A percentile compares a stretch with the other conserved stretches of the same genome.
phyloP scores from a whole-genome alignment of 2,888 invertebrate genomes.

The Pyrrhosoma nymphula region DNA sequence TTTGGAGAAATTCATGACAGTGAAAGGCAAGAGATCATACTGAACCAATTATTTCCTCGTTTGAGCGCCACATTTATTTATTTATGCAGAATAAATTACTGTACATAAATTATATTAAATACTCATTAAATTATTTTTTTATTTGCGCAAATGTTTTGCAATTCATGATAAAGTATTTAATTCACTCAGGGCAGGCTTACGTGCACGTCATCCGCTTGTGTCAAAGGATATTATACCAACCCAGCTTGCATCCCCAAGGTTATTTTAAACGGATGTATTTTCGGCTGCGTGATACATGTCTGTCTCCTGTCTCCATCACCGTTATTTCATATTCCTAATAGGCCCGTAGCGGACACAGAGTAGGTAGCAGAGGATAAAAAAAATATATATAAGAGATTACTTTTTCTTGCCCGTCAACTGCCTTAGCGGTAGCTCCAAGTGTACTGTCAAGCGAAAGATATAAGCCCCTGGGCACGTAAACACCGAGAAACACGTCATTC shows the following conservation, averaged over 20 bases:
- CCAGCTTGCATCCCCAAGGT: neutral
- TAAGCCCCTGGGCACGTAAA: neutral
- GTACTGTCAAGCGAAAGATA: neutral
- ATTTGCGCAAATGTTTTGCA: too few relatives aligned
- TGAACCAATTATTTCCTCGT: too few relatives aligned
- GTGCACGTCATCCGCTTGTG: too few relatives aligned
- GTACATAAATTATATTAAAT: too few relatives aligned
- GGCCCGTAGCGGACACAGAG: neutral
- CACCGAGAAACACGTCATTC: slow-evolving; percentile 44
- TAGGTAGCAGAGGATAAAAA: neutral
- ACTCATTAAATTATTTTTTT: too few relatives aligned
- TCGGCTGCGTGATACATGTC: neutral
- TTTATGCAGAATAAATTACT: too few relatives aligned
- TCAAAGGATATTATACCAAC: too few relatives aligned
- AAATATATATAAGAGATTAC: neutral
- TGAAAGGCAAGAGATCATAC: too few relatives aligned
- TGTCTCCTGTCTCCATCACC: neutral
- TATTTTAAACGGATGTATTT: neutral
- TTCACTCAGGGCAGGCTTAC: too few relatives aligned
- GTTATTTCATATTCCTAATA: neutral
- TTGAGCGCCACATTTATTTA: too few relatives aligned
- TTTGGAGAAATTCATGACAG: too few relatives aligned
- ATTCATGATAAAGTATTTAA: too few relatives aligned
- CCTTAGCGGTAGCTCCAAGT: neutral
- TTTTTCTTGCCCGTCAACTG: neutral